phyloP scores from a whole-genome alignment of 2,113 vertebrate genomes.

The Ciconia stormi region DNA sequence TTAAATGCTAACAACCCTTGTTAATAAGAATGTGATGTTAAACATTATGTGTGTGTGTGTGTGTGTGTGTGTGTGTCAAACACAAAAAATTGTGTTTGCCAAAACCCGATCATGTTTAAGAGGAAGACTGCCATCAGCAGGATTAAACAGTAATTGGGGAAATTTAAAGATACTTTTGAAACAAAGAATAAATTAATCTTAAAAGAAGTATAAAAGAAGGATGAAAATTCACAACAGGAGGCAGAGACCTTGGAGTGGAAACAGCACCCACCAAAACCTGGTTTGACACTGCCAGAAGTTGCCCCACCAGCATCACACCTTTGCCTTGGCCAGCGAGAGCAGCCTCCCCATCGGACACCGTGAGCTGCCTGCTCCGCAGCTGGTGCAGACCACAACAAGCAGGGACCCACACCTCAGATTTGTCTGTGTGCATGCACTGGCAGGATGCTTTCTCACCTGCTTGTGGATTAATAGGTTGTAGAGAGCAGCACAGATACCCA shows the following conservation, averaged over 20 bases:
- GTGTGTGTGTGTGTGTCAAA: background rate
- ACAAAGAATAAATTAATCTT: background rate
- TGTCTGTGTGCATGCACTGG: background rate
- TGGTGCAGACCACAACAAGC: accelerated
- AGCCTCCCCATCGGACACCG: background rate
- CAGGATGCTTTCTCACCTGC: accelerated
- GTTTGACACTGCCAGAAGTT: background rate
- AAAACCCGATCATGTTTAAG: background rate
- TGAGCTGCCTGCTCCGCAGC: background rate
- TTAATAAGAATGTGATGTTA: background rate
- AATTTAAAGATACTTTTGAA: background rate
- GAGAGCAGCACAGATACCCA: background rate
- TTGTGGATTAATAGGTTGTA: background rate
- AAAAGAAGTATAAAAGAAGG: background rate
- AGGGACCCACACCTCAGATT: background rate
- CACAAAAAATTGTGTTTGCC: background rate
- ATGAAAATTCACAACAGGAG: background rate
- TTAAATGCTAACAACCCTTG: background rate
- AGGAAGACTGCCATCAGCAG: background rate
- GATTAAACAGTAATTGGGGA: background rate
- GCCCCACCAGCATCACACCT: background rate
- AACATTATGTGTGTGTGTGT: background rate
- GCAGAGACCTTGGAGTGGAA: background rate
- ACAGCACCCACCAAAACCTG: background rate
- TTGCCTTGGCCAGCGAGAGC: background rate